Conservation (phyloP, 2,113 vertebrate species). For the Dendropsophus ebraccatus region DNA sequence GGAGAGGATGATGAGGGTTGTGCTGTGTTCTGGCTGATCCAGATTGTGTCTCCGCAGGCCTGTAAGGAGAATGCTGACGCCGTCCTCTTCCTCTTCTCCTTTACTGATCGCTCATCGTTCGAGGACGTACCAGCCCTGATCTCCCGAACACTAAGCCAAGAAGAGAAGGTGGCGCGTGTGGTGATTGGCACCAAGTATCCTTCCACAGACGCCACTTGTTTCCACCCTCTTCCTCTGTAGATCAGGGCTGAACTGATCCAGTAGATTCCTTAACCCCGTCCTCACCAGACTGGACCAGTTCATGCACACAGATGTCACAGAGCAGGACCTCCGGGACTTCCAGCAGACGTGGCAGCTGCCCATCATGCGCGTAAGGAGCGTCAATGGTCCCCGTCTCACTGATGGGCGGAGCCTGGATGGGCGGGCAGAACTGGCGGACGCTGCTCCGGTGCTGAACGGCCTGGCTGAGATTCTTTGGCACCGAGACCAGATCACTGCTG, state of each 20-base stretch:
- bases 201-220: constrained; percentile 55
- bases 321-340: constrained; percentile 78
- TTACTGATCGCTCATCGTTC: constrained; percentile 90
- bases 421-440: constrained; percentile 70
- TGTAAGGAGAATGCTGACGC: constrained; percentile 88
- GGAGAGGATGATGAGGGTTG: background rate
- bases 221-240: no score
- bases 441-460: constrained; percentile 80
- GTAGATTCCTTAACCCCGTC: constrained; percentile 30
- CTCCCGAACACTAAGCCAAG: constrained; percentile 65
- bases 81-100: constrained; percentile 91
- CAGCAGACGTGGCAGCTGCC: constrained; percentile 76
- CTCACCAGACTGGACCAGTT: constrained; percentile 84
- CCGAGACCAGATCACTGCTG: constrained; percentile 78
- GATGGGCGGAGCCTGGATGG: constrained; percentile 69
- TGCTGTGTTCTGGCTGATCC: background rate
- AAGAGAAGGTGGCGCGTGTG: constrained; percentile 71
- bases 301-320: constrained; percentile 84
- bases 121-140: constrained; percentile 87
- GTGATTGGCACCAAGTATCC: constrained; percentile 96
- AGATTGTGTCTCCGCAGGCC: constrained; percentile 70
- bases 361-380: constrained; percentile 75
- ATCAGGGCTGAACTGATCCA: background rate
- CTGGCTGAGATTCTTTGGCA: constrained; percentile 85
- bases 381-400: constrained; percentile 55